Evolutionary conservation across 1,140 invertebrate genomes (phyloP).

Genomic region (Plectus sambesii): DNA sequence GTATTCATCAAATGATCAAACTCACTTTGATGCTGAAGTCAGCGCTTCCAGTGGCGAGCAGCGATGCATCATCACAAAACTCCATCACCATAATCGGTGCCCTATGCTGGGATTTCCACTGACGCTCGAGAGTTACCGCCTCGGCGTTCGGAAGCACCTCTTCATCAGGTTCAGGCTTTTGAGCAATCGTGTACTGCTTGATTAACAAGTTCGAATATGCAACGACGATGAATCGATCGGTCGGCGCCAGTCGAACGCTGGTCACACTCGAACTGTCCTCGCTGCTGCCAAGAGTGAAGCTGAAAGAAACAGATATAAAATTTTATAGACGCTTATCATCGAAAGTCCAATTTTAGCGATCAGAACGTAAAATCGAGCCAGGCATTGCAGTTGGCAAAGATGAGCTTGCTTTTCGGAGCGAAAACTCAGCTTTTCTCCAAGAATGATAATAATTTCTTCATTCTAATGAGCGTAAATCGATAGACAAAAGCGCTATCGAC

Average conservation of each 20-base stretch:
- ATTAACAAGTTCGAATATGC: slow-evolving; percentile 28
- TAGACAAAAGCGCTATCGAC: too few species aligned
- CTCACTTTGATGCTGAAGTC: slow-evolving; percentile 18
- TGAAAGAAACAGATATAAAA: slow-evolving; percentile 16
- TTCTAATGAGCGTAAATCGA: slow-evolving; percentile 15
- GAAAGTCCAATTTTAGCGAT: too few species aligned
- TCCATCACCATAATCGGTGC: slow-evolving; percentile 19
- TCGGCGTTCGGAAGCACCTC: slow-evolving; percentile 20
- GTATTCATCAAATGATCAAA: too few species aligned
- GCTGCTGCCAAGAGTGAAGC: slow-evolving; percentile 22
- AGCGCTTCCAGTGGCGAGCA: slow-evolving; percentile 20
- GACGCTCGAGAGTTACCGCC: slow-evolving; percentile 12
- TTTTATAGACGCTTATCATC: too few species aligned
- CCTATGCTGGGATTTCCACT: slow-evolving; percentile 22
- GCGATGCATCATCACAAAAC: slow-evolving; percentile 8
- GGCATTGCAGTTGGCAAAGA: too few species aligned
- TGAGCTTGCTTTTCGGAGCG: too few species aligned
- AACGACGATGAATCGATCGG: slow-evolving; percentile 23
- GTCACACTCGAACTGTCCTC: slow-evolving; percentile 18
- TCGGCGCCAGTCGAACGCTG: slow-evolving; percentile 20
- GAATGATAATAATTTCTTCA: not conserved
- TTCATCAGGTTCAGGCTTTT: slow-evolving; percentile 11
- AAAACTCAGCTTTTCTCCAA: not conserved
- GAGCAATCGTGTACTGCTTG: slow-evolving; percentile 16
- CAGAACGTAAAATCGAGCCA: too few species aligned